These are phyloP conservation scores for Crypturellus tataupa DNA, from an alignment of 2,797 vertebrate genomes.

Conservation along the genomic window DNA sequence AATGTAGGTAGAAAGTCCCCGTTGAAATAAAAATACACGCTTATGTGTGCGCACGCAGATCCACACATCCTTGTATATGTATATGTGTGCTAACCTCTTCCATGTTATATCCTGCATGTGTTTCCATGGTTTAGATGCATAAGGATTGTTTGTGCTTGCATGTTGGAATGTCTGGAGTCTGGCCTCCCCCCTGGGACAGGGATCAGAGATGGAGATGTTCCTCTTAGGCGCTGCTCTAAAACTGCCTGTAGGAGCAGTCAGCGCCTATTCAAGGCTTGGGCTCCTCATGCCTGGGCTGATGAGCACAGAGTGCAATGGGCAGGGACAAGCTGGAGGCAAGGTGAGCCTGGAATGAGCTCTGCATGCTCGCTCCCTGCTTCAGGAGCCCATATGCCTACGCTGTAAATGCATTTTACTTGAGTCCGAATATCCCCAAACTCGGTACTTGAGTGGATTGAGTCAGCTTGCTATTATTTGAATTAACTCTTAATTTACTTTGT, in stretches of 20 bases:
- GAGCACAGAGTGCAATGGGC: not conserved
- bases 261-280: not conserved
- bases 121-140: not conserved
- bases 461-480: not conserved
- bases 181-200: not conserved
- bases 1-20: not conserved
- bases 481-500: not conserved
- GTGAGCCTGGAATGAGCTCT: not conserved
- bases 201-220: not conserved
- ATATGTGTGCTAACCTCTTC: not conserved
- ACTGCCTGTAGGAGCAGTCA: not conserved
- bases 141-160: not conserved
- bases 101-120: not conserved
- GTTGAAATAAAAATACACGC: not conserved
- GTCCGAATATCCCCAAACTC: not conserved
- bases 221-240: not conserved
- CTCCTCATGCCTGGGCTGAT: not conserved
- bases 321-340: not conserved
- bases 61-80: not conserved
- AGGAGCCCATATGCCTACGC: not conserved
- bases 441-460: not conserved
- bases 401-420: not conserved
- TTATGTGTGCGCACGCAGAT: not conserved
- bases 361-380: not conserved
- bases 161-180: conserved; percentile 2